Base-by-base conservation (phyloP, 2,113 vertebrate genomes). In the Lagopus leucura region DNA sequence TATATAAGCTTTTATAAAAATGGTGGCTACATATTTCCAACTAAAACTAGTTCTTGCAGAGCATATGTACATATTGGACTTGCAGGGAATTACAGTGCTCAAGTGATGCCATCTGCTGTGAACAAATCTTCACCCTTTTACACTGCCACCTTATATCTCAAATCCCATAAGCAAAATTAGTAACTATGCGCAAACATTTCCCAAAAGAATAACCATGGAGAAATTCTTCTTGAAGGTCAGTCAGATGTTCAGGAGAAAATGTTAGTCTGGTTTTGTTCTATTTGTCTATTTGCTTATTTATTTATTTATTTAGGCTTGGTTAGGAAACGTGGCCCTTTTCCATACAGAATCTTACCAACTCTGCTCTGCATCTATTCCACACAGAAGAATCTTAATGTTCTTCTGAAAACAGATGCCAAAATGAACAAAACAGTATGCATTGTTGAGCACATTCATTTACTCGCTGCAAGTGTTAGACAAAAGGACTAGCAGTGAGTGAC, bases 391-490 rank as follows among this genome's bases (percentile, higher is more conserved):
- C 45, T 63, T 19, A 54, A 5, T 4, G 10, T 34, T 47, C 11
- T 74, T 77, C 40, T 82, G 58, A n/a, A 88, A 6, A 34, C 3
- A 42, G 20, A 4, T 67, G 22, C 2, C 72, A 61, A 69, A 58
- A 18, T 0, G 2, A 84, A 82, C 52, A 21, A 75, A 89, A n/a
- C 0, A 6, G 10, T 10, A n/a, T 61, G 15, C 52, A 40, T 8
- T 82, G 14, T 36, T 1, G 0, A 87, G 20, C 13, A 61, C 30
- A 28, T 18, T 22, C 55, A n/a, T 19, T 54, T 6, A 76, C 30
- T 60, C 73, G 24, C 17, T 71, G 38, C 12, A 76, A 60, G 60
- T 45, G 13, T 85, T 80, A 66, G 38, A 55, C 10, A 17, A 42
- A 6, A 63, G n/a, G 34, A 36, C 10, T 55, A 54, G 22, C 16